Conservation (phyloP, 2,888 invertebrate genomes). For the Pammene aurita region DNA sequence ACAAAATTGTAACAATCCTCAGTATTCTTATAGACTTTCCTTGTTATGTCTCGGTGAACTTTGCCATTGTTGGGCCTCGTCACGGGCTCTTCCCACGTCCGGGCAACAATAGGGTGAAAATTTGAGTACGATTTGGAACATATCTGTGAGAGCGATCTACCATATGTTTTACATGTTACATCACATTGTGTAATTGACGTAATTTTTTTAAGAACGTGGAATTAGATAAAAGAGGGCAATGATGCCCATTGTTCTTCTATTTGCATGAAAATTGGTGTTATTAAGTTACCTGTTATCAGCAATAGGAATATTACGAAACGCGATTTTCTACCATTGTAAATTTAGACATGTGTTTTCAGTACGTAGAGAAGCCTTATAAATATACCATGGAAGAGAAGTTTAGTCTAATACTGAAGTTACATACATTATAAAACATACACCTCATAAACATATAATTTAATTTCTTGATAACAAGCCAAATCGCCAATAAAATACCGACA, state of each 20-base stretch:
- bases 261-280: conserved; percentile 35
- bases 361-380: too few relatives aligned
- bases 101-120: conserved; percentile 79
- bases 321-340: neutral
- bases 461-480: conserved; percentile 28
- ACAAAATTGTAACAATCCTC: conserved; percentile 63
- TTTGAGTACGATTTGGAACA: conserved; percentile 73
- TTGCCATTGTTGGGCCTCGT: conserved; percentile 79
- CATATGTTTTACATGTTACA: conserved; percentile 58
- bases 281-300: conserved; percentile 4
- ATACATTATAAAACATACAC: neutral
- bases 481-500: conserved; percentile 33
- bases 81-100: conserved; percentile 75
- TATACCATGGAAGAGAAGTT: too few relatives aligned
- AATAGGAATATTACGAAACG: neutral
- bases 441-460: conserved; percentile 7
- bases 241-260: conserved; percentile 28
- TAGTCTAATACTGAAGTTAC: neutral
- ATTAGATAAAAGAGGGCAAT: conserved; percentile 25
- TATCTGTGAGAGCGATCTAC: conserved; percentile 68
- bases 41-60: conserved; percentile 81
- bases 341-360: neutral
- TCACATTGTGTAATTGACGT: conserved; percentile 60
- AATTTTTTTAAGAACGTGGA: conserved; percentile 47
- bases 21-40: conserved; percentile 78